A percentile compares a stretch with the other conserved stretches of the same genome.
Conservation (phyloP, 2,888 invertebrate species). For the Folsomia manolachei region DNA sequence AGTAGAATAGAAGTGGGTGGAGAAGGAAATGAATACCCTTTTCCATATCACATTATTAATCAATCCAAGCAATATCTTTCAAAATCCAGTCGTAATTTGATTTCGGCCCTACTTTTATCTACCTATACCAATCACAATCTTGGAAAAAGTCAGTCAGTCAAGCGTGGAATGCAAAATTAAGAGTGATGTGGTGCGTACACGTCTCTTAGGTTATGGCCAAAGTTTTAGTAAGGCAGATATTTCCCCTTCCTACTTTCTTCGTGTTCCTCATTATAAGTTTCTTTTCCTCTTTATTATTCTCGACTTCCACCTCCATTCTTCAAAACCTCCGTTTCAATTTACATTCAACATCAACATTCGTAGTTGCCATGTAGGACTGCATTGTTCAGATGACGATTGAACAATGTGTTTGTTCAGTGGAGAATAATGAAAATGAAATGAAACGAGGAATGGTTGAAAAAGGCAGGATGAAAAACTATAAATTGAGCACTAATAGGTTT, state of each 20-base stretch:
- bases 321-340: too few relatives aligned
- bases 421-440: too few relatives aligned
- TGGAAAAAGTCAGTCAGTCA: neutral
- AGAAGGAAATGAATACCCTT: constrained; percentile 6
- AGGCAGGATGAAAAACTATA: too few relatives aligned
- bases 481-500: too few relatives aligned
- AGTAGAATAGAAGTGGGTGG: neutral
- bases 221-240: too few relatives aligned
- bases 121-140: neutral
- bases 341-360: too few relatives aligned
- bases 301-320: constrained; percentile 24
- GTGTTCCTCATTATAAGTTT: neutral
- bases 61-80: constrained; percentile 5
- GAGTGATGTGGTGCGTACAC: neutral
- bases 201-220: too few relatives aligned
- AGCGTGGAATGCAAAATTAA: neutral
- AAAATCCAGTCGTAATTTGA: neutral
- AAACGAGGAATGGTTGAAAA: too few relatives aligned
- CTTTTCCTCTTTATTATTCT: constrained; percentile 12
- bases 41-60: constrained; percentile 10
- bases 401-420: too few relatives aligned
- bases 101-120: neutral
- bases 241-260: too few relatives aligned
- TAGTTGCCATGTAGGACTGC: too few relatives aligned
- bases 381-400: too few relatives aligned